phyloP scores from a whole-genome alignment of 2,797 vertebrate genomes.

The Lacerta viridis region DNA sequence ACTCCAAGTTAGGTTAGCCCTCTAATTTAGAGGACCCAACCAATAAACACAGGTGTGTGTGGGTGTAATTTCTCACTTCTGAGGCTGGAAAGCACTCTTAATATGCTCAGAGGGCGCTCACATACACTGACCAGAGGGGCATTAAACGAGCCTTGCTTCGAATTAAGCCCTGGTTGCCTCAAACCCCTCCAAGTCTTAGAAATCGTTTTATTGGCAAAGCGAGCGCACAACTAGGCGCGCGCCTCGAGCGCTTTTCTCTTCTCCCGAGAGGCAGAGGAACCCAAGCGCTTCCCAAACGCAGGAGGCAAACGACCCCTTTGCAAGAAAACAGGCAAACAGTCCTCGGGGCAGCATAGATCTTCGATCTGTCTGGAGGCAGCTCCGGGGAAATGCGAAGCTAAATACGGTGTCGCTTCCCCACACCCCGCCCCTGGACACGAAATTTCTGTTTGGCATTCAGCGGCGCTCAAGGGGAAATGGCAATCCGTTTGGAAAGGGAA shows the following conservation, averaged over 20 bases:
- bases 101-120: background rate
- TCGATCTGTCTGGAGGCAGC: background rate
- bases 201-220: background rate
- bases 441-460: constrained; percentile 10
- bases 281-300: background rate
- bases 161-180: background rate
- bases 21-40: background rate
- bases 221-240: no score
- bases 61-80: background rate
- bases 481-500: background rate
- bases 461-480: background rate
- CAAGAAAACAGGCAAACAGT: background rate
- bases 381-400: background rate
- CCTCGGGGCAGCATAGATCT: background rate
- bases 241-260: background rate
- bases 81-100: background rate
- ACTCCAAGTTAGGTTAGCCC: background rate
- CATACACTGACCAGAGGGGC: background rate
- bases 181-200: background rate
- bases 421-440: background rate
- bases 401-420: background rate
- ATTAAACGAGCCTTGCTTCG: background rate
- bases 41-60: background rate
- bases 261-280: background rate
- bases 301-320: background rate